Conservation (phyloP, 2,797 vertebrate species). For the Nyctibius grandis region DNA sequence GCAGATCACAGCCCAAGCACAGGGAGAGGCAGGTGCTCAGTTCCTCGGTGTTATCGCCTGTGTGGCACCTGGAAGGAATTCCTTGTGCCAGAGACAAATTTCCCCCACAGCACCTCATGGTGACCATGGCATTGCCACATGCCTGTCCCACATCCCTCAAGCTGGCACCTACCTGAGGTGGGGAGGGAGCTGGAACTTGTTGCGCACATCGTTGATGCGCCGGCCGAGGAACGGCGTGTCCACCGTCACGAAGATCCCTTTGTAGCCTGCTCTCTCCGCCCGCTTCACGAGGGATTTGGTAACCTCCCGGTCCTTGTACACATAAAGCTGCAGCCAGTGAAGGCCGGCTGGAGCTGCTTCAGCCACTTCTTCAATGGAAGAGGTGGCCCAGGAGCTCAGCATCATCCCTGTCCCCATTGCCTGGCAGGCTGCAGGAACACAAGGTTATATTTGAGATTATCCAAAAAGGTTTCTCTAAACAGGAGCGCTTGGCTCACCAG, state of each 20-base stretch:
- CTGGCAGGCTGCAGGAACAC: slow-evolving; percentile 78
- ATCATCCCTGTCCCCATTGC: slow-evolving; percentile 89
- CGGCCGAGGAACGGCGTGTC: slow-evolving; percentile 92
- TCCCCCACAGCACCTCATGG: fast-evolving
- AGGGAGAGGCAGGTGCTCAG: fast-evolving
- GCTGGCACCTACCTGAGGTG: slow-evolving; percentile 83
- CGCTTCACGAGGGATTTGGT: slow-evolving; percentile 84
- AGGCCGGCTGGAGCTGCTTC: slow-evolving; percentile 69
- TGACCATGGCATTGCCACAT: fast-evolving
- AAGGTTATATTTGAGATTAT: neutral
- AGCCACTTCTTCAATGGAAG: slow-evolving; percentile 91
- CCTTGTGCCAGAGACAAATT: neutral
- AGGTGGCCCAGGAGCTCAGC: slow-evolving; percentile 96
- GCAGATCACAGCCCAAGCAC: neutral
- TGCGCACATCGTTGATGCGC: slow-evolving; percentile 86
- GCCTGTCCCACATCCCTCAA: fast-evolving
- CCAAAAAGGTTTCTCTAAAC: neutral
- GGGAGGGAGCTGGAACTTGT: slow-evolving; percentile 89
- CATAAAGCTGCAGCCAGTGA: slow-evolving; percentile 91
- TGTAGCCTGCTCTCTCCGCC: slow-evolving; percentile 85
- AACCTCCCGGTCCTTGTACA: slow-evolving; percentile 89
- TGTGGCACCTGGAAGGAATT: neutral
- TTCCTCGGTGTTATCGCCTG: fast-evolving
- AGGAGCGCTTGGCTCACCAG: neutral
- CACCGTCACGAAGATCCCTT: slow-evolving; percentile 90